phyloP scores from a whole-genome alignment of 2,113 vertebrate genomes.

The Tachysurus vachellii region DNA sequence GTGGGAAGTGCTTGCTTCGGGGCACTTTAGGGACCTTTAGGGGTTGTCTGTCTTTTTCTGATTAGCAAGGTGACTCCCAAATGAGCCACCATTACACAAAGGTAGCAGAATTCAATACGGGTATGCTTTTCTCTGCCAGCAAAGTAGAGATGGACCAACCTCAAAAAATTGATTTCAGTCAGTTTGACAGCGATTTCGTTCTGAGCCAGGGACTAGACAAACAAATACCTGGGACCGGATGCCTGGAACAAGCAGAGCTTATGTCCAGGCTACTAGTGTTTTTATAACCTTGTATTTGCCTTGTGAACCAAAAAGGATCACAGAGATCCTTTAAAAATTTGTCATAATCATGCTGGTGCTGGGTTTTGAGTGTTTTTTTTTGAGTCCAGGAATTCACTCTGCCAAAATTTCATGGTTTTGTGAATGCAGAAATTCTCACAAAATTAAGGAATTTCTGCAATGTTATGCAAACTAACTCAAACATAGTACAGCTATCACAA shows the following conservation, averaged over 20 bases:
- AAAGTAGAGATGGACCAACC: not conserved
- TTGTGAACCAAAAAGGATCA: not conserved
- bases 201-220: not conserved
- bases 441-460: too few species aligned
- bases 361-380: not conserved
- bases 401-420: not conserved
- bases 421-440: not conserved
- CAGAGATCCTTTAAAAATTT: not conserved
- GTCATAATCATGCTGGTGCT: not conserved
- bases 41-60: conserved; percentile 66
- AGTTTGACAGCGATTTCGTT: not conserved
- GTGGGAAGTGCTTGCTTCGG: conserved; percentile 33
- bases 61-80: conserved; percentile 99
- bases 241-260: not conserved
- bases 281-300: not conserved
- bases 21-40: conserved; percentile 3
- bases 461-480: too few species aligned
- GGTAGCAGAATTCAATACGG: conserved; percentile 76
- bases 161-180: not conserved
- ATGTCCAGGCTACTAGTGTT: not conserved
- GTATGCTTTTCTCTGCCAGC: not conserved
- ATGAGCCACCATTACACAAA: conserved; percentile 97
- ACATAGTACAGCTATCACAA: too few species aligned
- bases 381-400: not conserved
- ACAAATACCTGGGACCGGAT: not conserved